Evolutionary conservation across 2,797 vertebrate genomes (phyloP), one percentile per base, ranked within the genome.

Genomic region (Morus bassanus): DNA sequence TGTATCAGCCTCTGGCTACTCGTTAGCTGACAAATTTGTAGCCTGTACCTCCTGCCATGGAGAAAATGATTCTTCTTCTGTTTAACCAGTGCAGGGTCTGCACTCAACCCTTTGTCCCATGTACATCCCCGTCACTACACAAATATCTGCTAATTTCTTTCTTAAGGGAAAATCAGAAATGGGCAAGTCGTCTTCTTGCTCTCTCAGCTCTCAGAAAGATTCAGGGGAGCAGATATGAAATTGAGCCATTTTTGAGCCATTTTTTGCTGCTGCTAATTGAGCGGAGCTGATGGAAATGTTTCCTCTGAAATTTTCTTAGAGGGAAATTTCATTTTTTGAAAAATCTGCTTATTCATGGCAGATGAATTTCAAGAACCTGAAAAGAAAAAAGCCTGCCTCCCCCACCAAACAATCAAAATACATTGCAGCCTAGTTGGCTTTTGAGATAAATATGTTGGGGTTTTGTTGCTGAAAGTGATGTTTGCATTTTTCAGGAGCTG

Each of bases 1-100:
- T 85, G 27, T 95, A 84, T 91, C 87, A 91, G 87, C 94, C 89
- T 76, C 92, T 73, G 85, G 89, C 91, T 94, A 75, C 91, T 97
- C 11, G 17, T 91, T 92, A 88, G n/a, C 61, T 69, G 61, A 54
- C 53, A 88, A 81, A 95, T 92, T 64, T 91, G 87, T 83, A 78
- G 78, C 85, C 57, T 6, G 12, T 3, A 4, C 54, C 85, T 93
- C 68, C 89, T 83, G 87, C 85, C 48, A 46, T 9, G 68, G 79
- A 92, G 87, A 88, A 93, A 92, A 86, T 69, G 0, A 76, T 81
- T 92, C 87, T 43, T 90, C 23, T 72, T 90, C 75, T 92, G 75
- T 73, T 64, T 93, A 72, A 76, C 72, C 60, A 25, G 37, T 24
- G 48, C 9, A 3, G 84, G 79, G 46, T 35, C 81, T 0, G 1